Evolutionary conservation across 2,797 vertebrate species (phyloP).

Genomic region (Myotis daubentonii): DNA sequence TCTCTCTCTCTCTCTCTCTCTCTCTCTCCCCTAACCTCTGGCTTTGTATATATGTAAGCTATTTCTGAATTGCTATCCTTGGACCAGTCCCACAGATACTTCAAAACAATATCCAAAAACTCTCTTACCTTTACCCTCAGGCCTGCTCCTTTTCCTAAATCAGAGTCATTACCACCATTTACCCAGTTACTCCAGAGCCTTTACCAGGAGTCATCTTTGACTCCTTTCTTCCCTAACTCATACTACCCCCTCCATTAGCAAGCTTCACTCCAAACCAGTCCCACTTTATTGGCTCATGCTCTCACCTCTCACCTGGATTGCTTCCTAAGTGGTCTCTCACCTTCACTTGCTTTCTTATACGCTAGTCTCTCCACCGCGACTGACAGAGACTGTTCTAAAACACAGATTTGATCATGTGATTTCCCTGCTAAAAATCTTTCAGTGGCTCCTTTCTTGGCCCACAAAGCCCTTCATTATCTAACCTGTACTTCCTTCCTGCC

Average conservation of each 20-base stretch:
- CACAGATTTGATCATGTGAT: not conserved
- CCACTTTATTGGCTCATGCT: not conserved
- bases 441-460: not conserved
- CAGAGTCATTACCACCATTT: not conserved
- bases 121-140: not conserved
- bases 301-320: not conserved
- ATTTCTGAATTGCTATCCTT: not conserved
- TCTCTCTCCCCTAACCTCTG: not conserved
- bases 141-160: not conserved
- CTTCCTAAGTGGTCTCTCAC: not conserved
- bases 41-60: not conserved
- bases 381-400: not conserved
- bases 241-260: no score
- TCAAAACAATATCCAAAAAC: not conserved
- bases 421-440: constrained; percentile 6
- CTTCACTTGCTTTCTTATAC: not conserved
- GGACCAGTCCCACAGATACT: not conserved
- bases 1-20: no score
- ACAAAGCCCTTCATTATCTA: not conserved
- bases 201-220: not conserved
- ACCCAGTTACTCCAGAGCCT: not conserved
- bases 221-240: not conserved
- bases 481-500: not conserved
- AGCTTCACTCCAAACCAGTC: not conserved
- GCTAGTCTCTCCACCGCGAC: not conserved